These are phyloP conservation scores for Pterocles gutturalis DNA, from an alignment of 2,113 vertebrate genomes.

Conservation along the genomic window DNA sequence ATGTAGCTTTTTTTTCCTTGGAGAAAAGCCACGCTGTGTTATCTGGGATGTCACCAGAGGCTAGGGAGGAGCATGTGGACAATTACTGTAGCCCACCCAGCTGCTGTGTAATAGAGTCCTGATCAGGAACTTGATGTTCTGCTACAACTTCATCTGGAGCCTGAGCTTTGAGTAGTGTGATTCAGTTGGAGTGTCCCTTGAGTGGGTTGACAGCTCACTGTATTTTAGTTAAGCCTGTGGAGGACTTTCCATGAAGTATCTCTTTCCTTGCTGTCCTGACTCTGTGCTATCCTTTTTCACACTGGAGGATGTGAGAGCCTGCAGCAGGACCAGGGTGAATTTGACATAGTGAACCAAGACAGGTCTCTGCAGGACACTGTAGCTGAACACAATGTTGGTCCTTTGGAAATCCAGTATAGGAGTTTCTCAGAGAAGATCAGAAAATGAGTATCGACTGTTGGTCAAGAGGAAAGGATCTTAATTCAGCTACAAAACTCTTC, in stretches of 20 bases:
- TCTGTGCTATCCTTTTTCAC: neutral
- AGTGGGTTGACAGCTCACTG: neutral
- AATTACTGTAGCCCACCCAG: neutral
- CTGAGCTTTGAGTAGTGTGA: neutral
- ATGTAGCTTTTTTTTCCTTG: neutral
- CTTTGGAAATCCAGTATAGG: neutral
- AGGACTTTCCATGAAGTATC: neutral
- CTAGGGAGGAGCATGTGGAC: neutral
- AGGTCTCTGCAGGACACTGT: neutral
- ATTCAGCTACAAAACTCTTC: neutral
- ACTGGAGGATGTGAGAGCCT: neutral
- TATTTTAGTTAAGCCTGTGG: neutral
- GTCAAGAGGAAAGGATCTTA: neutral
- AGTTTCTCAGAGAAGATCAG: neutral
- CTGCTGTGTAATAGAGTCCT: neutral
- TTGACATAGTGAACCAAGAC: neutral
- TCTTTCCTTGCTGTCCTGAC: neutral
- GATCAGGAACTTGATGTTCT: neutral
- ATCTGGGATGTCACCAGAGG: neutral
- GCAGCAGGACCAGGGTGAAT: neutral
- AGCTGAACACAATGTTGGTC: neutral
- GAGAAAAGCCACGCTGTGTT: neutral
- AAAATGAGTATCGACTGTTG: neutral
- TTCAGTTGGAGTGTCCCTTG: neutral
- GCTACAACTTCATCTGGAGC: neutral